phyloP scores from a whole-genome alignment of 92 coral and sea anemone species.

The Zoanthus sansibaricus region DNA sequence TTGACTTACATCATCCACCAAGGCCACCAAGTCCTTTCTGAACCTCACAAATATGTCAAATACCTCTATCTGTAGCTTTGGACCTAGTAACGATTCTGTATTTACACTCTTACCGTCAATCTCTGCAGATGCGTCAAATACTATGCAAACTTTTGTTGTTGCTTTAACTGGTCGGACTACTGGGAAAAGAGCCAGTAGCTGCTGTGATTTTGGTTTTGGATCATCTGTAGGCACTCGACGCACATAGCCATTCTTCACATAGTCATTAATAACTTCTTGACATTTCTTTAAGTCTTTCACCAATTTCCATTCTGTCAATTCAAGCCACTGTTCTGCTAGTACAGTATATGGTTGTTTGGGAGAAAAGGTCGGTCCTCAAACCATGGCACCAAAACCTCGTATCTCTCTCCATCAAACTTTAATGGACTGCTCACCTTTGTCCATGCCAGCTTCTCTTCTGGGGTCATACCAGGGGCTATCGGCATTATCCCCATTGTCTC shows the following conservation, averaged over 20 bases:
- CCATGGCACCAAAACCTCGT: not conserved
- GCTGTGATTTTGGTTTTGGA: constrained; percentile 52
- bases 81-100: not conserved
- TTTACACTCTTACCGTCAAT: not conserved
- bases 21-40: not conserved
- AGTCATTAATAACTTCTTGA: constrained; percentile 67
- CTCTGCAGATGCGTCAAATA: too few species aligned
- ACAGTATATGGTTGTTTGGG: constrained; percentile 49
- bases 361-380: not conserved
- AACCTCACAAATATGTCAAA: not conserved
- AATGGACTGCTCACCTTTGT: constrained; percentile 4
- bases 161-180: too few species aligned
- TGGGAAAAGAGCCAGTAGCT: too few species aligned
- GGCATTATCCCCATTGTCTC: constrained; percentile 66
- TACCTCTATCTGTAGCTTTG: not conserved
- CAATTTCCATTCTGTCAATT: constrained; percentile 44
- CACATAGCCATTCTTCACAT: too few species aligned
- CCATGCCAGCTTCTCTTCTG: not conserved
- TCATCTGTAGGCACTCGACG: constrained; percentile 52
- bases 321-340: constrained; percentile 40
- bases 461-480: constrained; percentile 40
- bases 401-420: not conserved
- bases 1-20: not conserved
- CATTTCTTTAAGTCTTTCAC: constrained; percentile 39
- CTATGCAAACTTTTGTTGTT: too few species aligned